A percentile compares a stretch with the other conserved stretches of the same genome.
Evolutionary conservation across 23 tunicate genomes (phyloP).

Genomic region (Ciona savignyi): DNA sequence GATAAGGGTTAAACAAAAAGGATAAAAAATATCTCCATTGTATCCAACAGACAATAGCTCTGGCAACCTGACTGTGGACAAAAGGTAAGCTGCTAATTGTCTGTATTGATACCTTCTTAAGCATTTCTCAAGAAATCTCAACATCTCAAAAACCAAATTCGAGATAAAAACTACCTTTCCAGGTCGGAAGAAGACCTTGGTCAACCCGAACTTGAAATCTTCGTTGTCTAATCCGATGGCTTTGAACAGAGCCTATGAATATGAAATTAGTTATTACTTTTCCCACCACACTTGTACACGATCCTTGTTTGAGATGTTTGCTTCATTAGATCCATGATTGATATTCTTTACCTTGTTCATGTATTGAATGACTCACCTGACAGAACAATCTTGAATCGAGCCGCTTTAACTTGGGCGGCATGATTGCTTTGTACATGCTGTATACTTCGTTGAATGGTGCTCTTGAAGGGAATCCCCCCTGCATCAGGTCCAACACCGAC

Average conservation of each 20-base stretch:
- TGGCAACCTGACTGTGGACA: no score
- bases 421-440: conserved; percentile 83
- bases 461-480: conserved; percentile 97
- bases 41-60: no score
- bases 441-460: conserved; percentile 90
- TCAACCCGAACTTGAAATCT: conserved; percentile 88
- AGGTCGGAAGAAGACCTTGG: conserved; percentile 91
- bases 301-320: no score
- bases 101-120: neutral
- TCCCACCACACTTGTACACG: no score
- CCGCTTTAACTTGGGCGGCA: conserved; percentile 79
- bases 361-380: conserved; percentile 65
- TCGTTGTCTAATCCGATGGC: conserved; percentile 83
- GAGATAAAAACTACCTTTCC: no score
- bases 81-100: no score
- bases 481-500: conserved; percentile 96
- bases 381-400: conserved; percentile 90
- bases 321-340: no score
- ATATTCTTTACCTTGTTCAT: no score
- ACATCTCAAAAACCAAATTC: no score
- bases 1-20: no score
- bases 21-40: no score
- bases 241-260: conserved; percentile 87
- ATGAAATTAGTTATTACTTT: no score
- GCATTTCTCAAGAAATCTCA: neutral